Percentiles rank a stretch among this genome's conserved stretches.
These are phyloP conservation scores for Andrena minutula DNA, from an alignment of 2,888 invertebrate species.

Conservation along the genomic window DNA sequence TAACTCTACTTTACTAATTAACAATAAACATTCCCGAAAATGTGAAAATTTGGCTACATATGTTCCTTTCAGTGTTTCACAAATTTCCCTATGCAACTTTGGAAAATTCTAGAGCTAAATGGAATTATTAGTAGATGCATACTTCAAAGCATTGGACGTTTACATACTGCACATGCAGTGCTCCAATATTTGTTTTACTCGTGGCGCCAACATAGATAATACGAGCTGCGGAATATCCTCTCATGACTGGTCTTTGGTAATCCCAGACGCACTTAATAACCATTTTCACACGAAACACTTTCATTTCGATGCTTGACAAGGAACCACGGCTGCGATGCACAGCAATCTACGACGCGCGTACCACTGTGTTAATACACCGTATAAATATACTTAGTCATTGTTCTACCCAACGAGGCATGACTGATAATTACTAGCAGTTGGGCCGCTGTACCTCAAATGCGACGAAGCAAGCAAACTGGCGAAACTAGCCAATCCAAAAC, in stretches of 20 bases:
- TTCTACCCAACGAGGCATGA: constrained; percentile 35
- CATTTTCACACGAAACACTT: constrained; percentile 32
- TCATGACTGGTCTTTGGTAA: constrained; percentile 12
- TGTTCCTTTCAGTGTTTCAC: no score
- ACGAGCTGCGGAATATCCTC: constrained; percentile 23
- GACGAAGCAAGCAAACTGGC: constrained; percentile 26
- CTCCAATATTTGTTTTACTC: constrained; percentile 31
- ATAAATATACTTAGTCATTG: constrained; percentile 44
- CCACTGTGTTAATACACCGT: constrained; percentile 3
- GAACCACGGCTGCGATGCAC: neutral
- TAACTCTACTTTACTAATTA: no score
- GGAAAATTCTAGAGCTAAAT: no score
- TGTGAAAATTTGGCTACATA: no score
- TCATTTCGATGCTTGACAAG: constrained; percentile 11
- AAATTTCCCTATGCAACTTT: no score
- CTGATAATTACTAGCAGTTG: constrained; percentile 40
- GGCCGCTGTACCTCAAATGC: constrained; percentile 18
- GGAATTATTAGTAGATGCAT: neutral
- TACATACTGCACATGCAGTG: constrained; percentile 8
- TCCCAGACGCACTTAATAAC: neutral
- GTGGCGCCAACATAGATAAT: constrained; percentile 28
- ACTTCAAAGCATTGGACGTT: neutral
- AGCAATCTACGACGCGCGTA: neutral
- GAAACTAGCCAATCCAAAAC: constrained; percentile 25
- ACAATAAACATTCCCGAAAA: no score